Evolutionary conservation across 2,113 vertebrate genomes (phyloP), one percentile per base, ranked within the genome.

Genomic region (Triplophysa rosa): DNA sequence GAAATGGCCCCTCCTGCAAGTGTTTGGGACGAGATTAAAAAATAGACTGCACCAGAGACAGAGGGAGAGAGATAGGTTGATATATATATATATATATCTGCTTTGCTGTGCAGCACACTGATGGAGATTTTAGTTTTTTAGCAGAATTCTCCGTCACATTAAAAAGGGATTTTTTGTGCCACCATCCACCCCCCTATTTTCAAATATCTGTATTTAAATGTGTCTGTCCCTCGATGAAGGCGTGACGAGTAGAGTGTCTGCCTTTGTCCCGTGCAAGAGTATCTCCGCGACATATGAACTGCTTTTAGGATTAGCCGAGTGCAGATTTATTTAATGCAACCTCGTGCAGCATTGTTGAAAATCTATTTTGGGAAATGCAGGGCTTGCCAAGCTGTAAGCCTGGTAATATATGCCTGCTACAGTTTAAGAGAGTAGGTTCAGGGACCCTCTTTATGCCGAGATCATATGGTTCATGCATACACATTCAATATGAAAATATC

Each of bases 271-370:
- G 87, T 79, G 24, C 45, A 10, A 82, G 89, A 92, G 89, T 91
- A 88, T 91, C 88, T 92, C 89, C 90, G 85, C 81, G 88, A 91
- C 89, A 91, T 91, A 87, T 89, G 90, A 93, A 92, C 91, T 92
- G 89, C 92, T 92, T 87, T 90, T 88, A 89, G 92, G 92, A 94
- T 94, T 94, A 94, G 89, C 87, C 56, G 83, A 91, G 92, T 86
- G 78, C 87, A 93, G 92, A 94, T 93, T 93, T 94, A 94, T 93
- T 94, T 93, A 93, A 92, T 93, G 93, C 92, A 93, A 91, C 92
- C 91, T 93, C 89, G 91, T 90, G 90, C 87, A 90, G 91, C 89
- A 93, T 93, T 92, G 92, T 93, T 90, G 88, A 90, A 79, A 93
- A 92, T 93, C 93, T 94, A 94, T 93, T 94, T 94, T 93, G 90